Evolutionary conservation across 1,140 invertebrate genomes (phyloP).

Genomic region (Pemphigus obesinymphae): DNA sequence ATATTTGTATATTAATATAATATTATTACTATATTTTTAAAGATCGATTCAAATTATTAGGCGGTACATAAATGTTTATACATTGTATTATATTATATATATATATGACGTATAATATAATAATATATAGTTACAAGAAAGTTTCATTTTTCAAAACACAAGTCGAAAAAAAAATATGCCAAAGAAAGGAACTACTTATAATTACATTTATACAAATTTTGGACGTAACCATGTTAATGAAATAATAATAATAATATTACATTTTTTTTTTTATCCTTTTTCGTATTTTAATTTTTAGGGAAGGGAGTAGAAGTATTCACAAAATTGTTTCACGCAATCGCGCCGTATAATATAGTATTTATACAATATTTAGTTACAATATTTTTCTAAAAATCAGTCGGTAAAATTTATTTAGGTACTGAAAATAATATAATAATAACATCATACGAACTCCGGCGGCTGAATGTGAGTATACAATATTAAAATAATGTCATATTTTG

Average conservation of each 20-base stretch:
- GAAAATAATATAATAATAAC: background rate
- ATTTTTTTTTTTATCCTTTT: background rate
- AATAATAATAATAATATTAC: background rate
- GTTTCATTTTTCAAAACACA: background rate
- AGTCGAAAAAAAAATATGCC: background rate
- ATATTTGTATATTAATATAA: background rate
- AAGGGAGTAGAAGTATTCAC: background rate
- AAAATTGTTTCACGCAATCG: background rate
- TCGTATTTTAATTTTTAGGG: background rate
- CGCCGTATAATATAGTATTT: background rate
- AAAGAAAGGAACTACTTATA: constrained; percentile 23
- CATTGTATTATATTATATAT: background rate
- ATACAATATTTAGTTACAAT: constrained; percentile 20
- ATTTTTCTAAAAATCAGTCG: constrained; percentile 37
- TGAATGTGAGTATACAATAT: background rate
- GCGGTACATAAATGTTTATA: background rate
- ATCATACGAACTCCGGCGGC: background rate
- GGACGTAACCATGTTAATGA: background rate
- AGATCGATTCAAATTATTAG: background rate
- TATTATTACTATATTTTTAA: background rate
- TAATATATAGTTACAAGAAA: background rate
- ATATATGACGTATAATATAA: background rate
- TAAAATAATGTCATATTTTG: background rate
- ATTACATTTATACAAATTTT: background rate
- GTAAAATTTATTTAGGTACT: constrained; percentile 2